Evolutionary conservation across 2,888 invertebrate genomes (phyloP).

Genomic region (Eilema griseolum): DNA sequence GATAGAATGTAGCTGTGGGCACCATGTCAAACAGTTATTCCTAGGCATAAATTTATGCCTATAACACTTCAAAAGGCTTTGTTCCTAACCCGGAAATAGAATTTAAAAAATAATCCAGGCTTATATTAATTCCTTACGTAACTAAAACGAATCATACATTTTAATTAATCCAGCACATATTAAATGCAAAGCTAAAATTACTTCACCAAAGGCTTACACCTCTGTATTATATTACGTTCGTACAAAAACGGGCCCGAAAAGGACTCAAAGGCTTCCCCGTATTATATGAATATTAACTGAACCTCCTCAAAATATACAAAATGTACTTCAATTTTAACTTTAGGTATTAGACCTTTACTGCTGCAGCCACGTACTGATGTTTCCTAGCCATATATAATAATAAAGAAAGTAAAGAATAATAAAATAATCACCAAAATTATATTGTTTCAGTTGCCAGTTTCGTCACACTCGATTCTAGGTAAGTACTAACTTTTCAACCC

Average conservation of each 20-base stretch:
- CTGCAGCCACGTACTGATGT: too few species aligned
- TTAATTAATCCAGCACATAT: conserved; percentile 2
- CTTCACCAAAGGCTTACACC: neutral
- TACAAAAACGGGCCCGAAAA: neutral
- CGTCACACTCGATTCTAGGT: conserved; percentile 30
- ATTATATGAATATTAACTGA: neutral
- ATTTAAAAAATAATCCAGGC: neutral
- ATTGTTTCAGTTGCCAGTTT: conserved; percentile 39
- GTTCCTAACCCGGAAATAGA: neutral
- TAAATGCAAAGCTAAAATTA: neutral
- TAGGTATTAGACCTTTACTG: too few species aligned
- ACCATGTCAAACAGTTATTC: too few species aligned
- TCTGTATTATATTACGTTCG: neutral
- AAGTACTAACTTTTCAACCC: conserved; percentile 6
- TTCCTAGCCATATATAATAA: too few species aligned
- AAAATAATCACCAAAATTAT: conserved; percentile 7
- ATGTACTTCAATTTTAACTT: too few species aligned
- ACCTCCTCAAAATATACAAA: neutral
- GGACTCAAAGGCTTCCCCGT: neutral
- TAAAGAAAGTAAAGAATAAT: too few species aligned
- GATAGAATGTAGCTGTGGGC: too few species aligned
- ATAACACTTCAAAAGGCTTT: neutral
- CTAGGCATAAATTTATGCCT: neutral
- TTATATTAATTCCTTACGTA: neutral
- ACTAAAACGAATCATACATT: too few species aligned